phyloP scores from a whole-genome alignment of 1,140 invertebrate genomes.

The Drosophila ambigua region DNA sequence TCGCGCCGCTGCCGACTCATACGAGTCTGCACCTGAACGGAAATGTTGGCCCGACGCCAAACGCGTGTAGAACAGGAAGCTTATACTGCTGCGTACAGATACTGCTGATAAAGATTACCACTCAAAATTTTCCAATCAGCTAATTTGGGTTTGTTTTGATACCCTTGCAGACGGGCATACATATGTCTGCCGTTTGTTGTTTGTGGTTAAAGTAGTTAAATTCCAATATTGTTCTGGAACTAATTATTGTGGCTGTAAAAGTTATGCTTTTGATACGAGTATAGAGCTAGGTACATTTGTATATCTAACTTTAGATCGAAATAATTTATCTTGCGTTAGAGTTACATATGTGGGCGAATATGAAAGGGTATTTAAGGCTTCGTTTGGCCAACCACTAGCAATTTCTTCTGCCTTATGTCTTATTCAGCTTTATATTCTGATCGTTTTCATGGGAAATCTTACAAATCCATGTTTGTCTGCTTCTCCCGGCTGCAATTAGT shows the following conservation, averaged over 20 bases:
- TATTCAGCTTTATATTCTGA: not conserved
- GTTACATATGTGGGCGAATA: no score
- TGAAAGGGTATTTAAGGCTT: no score
- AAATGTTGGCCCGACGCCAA: conserved; percentile 38
- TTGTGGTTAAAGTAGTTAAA: conserved; percentile 10
- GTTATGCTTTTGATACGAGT: no score
- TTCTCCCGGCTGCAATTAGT: conserved; percentile 50
- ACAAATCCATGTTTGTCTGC: conserved; percentile 47
- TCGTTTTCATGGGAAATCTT: conserved; percentile 52
- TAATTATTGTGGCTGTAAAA: no score
- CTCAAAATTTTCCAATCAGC: conserved; percentile 64
- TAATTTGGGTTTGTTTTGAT: conserved; percentile 20
- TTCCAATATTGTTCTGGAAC: not conserved
- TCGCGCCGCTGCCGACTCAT: conserved; percentile 30
- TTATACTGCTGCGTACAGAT: conserved; percentile 7
- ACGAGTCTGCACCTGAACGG: conserved; percentile 52
- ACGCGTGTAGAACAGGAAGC: conserved; percentile 53
- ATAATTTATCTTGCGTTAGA: no score
- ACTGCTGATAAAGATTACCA: conserved; percentile 44
- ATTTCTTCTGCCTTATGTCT: no score
- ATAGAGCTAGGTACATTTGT: no score
- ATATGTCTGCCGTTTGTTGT: conserved; percentile 1
- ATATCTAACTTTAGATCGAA: no score
- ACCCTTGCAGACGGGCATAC: not conserved
- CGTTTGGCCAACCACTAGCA: no score